Evolutionary conservation across 2,113 vertebrate genomes (phyloP), one percentile per base, ranked within the genome.

Genomic region (Podarcis cretensis): DNA sequence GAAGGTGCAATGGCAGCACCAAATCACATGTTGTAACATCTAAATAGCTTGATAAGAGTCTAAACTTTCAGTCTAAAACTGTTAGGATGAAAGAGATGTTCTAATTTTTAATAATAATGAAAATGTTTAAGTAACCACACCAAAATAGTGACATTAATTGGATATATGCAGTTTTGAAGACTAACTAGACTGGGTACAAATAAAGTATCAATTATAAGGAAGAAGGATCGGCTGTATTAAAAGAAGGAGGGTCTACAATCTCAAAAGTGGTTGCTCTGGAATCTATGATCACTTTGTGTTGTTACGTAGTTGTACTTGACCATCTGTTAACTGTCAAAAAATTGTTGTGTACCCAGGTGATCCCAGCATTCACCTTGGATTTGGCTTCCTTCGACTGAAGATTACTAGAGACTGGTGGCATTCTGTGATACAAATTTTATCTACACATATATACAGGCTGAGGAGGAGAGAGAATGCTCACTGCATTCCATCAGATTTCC

Each of bases 191-290:
- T 1, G 5, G n/a, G 81, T 54, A 2, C 5, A 66, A 6, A 88
- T 54, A 81, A 90, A 82, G 76, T 40, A 35, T 3, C 87, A 63
- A 74, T 85, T 3, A 25, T 1, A 1, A 69, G 5, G 23, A n/a
- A 86, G 27, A 32, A 82, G 48, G 90, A 73, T 6, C 21, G 2
- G 12, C 9, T 68, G 9, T 12, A 68, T 78, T 65, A 30, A 25
- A 20, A 48, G 59, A 54, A 30, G 25, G 37, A 27, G 18, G 20
- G 10, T 2, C 30, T 65, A 25, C 88, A 74, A 25, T 87, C 93
- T 90, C 57, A 89, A 89, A 54, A 93, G 1, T 25, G 8, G 6
- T 35, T 89, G 63, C 32, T 66, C 89, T 91, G 63, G 86, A 77
- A 88, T 80, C 23, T 80, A 65, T 69, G 30, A 27, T 4, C 71